Percentiles rank a stretch among this genome's conserved stretches.
Evolutionary conservation across 2,888 invertebrate genomes (phyloP).

Genomic region (Ichneumoninae sp.): DNA sequence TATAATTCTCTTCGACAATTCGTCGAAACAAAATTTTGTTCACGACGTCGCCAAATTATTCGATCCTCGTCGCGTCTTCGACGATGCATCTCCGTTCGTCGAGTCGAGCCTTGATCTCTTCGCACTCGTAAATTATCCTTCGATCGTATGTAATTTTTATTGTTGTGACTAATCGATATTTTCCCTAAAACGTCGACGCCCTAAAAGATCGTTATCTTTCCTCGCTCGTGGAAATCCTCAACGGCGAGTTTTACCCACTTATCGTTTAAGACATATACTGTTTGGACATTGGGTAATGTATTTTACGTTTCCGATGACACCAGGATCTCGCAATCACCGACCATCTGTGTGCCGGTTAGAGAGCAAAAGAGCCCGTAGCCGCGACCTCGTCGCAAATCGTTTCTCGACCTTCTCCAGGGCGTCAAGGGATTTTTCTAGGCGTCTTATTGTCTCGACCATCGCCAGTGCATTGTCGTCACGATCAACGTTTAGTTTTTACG

Average conservation of each 20-base stretch:
- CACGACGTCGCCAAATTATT: neutral
- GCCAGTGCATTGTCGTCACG: slow-evolving; percentile 59
- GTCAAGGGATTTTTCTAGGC: slow-evolving; percentile 58
- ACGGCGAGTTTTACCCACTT: slow-evolving; percentile 27
- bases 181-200: too few relatives aligned
- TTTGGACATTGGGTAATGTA: slow-evolving; percentile 71
- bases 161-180: too few relatives aligned
- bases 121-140: too few relatives aligned
- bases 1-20: neutral
- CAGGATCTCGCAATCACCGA: slow-evolving; percentile 56
- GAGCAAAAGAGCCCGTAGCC: slow-evolving; percentile 61
- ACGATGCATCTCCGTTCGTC: neutral
- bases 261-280: slow-evolving; percentile 46
- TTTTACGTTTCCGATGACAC: slow-evolving; percentile 65
- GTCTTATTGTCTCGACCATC: slow-evolving; percentile 68
- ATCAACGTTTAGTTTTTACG: slow-evolving; percentile 62
- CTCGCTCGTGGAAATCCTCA: slow-evolving; percentile 16
- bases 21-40: neutral
- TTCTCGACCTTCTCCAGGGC: slow-evolving; percentile 61
- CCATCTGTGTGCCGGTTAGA: slow-evolving; percentile 68
- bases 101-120: neutral
- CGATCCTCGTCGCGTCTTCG: neutral
- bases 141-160: too few relatives aligned
- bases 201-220: too few relatives aligned
- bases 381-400: slow-evolving; percentile 47